Base-by-base conservation (phyloP, 2,888 invertebrate species). In the Gymnocheta viridis region DNA sequence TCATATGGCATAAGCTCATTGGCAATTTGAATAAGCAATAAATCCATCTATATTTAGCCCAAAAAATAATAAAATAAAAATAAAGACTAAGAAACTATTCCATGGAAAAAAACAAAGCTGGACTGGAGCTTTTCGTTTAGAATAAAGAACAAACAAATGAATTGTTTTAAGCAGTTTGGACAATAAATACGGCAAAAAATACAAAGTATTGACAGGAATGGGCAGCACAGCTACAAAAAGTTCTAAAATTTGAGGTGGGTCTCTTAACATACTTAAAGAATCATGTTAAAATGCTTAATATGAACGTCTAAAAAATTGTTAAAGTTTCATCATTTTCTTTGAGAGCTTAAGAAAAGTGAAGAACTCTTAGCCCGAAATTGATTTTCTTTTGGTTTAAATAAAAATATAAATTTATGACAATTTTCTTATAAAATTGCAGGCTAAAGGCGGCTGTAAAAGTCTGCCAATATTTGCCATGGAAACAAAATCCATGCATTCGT, bases 1-100 rank as follows among this genome's bases (percentile, higher is more conserved):
- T 47, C 47, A 47, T 47, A 41, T 41, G 73, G 58, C 22, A 14
- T 19, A 29, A n/a, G 41, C 35, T 70, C 54, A 82, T 69, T 88
- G 89, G 90, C 88, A 89, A 89, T 89, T 89, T 88, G 89, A 90
- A 90, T 90, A 90, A 89, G 89, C 90, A 90, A 90, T 90, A 90
- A 90, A 90, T 90, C 89, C 90, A 89, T 89, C 88, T 78, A 76
- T 76, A 74, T 77, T 78, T 82, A 70, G 82, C 84, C 74, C 38
- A 44, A 72, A 44, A 29, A 19, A 24, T 22, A 41, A 51, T 14
- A 38, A 60, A 14, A 44, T 32, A 62, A 22, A 54, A n/a, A n/a
- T n/a, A n/a, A n/a, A n/a, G n/a, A 73, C 17, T 35, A 29, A 69
- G 41, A 72, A 49, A 32, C 35, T 24, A 44, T 35, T 27, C 22